Evolutionary conservation across 1,140 invertebrate genomes (phyloP).

Genomic region (Chlorops oryzae): DNA sequence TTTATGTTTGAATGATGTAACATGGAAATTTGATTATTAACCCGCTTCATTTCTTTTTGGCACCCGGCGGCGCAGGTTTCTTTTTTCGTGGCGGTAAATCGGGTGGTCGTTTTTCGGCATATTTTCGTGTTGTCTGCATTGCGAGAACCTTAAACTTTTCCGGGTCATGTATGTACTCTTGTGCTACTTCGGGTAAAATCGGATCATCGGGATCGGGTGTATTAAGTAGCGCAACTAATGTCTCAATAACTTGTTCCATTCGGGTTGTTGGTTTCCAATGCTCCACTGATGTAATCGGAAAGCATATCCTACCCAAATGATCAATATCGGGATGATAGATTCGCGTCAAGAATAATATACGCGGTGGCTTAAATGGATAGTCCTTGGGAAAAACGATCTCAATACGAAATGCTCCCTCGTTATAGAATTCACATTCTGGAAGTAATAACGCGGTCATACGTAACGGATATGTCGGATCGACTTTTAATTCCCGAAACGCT

Average conservation of each 20-base stretch:
- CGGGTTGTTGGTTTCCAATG: slow-evolving; percentile 68
- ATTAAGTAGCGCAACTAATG: neutral
- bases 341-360: slow-evolving; percentile 63
- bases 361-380: slow-evolving; percentile 53
- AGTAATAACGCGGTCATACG: neutral
- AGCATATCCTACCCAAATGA: slow-evolving; percentile 64
- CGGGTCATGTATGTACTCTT: no score
- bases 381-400: slow-evolving; percentile 8
- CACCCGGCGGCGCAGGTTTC: no score
- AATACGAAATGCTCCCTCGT: slow-evolving; percentile 1
- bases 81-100: no score
- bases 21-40: no score
- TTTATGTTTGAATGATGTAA: no score
- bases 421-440: neutral
- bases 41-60: no score
- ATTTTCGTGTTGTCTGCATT: no score
- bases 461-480: no score
- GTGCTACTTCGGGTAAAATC: no score
- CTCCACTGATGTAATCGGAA: slow-evolving; percentile 58
- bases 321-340: slow-evolving; percentile 72
- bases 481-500: no score
- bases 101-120: no score
- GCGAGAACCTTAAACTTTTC: no score
- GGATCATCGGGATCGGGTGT: neutral
- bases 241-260: neutral